Base-by-base conservation (phyloP, 2,797 vertebrate species). In the Potorous gilbertii region DNA sequence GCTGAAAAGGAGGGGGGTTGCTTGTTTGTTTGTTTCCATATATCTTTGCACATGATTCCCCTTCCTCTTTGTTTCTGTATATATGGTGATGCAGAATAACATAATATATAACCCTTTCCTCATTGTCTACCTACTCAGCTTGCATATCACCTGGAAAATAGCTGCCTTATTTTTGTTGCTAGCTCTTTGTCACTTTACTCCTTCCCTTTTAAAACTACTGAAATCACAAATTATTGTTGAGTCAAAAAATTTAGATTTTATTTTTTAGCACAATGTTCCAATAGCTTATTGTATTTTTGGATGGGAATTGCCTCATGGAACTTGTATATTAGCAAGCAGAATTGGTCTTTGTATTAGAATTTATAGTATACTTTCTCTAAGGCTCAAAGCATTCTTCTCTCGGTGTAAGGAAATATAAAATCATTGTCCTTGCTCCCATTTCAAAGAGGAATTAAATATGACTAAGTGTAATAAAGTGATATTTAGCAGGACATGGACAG, bases 11-110 rank as follows among this genome's bases (percentile, higher is more conserved):
- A 95, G 96, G 94, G 10, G 16, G 94, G 9, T 81, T 34, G 34
- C 10, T 94, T 57, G 8, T 92, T 66, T 59, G 28, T 59, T 59
- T n/a, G 34, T 74, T 74, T 93, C 94, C 90, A 94, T 21, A 90
- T 96, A 16, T 96, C 56, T 94, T 91, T 90, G 62, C 62, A 93
- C 29, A 95, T 52, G 91, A 14, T 95, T 11, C 13, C 94, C 31
- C 40, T 92, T 96, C 52, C 3, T 91, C 95, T 97, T 96, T 97
- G 50, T 92, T 40, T 96, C 90, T 92, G 52, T 52, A 92, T 54
- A 92, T 90, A 91, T 95, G n/a, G 21, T 2, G 94, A 94, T 46
- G 90, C 90, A 92, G 91, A 95, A 94, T 57, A 95, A 90, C 34
- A n/a, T 14, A 6, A n/a, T 66, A n/a, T 4, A 66, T 66, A n/a